Base-by-base conservation (phyloP, 1,140 invertebrate species). In the Bombus impatiens region DNA sequence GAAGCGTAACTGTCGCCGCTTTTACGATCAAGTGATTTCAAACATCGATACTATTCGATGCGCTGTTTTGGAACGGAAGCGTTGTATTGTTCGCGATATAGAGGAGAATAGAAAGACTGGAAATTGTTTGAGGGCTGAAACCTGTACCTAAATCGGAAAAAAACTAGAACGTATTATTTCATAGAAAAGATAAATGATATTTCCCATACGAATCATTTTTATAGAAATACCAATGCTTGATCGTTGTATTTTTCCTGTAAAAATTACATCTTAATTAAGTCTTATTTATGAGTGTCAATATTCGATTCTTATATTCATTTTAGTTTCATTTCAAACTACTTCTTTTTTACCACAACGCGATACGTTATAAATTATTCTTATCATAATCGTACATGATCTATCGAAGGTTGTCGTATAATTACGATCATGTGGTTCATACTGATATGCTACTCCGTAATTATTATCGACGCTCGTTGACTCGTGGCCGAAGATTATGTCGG, bases 391-490 rank as follows among this genome's bases (percentile, higher is more conserved):
- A 6, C 47, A 22, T 2, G 18, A 53, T 53, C 47, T 0, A 53
- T 0, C 47, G 1, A 5, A 53, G 47, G 0, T 53, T 22, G 47
- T 53, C 47, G 15, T 47, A 47, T 6, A 18, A 15, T 22, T 22
- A 22, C 47, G 47, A 22, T 53, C 8, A 53, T 22, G 1, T 22
- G 47, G 18, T 53, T 18, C 47, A 6, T 22, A 53, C 18, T 8
- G 47, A 8, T 53, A 53, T 22, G 47, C 18, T 53, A 53, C 47
- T 53, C 47, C 47, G 2, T 53, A 53, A 35, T 37, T 68, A 78
- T 84, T 44, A 71, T 86, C 84, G 59, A 81, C 44, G 59, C 22
- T 18, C 67, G 53, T 70, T 53, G 47, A 62, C 3, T 59, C 59
- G 67, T 42, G 68, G 9, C 47, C 2, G 47, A 53, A 22, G 18